Conservation (phyloP, 2,113 vertebrate genomes). For the Thalassoma bifasciatum region DNA sequence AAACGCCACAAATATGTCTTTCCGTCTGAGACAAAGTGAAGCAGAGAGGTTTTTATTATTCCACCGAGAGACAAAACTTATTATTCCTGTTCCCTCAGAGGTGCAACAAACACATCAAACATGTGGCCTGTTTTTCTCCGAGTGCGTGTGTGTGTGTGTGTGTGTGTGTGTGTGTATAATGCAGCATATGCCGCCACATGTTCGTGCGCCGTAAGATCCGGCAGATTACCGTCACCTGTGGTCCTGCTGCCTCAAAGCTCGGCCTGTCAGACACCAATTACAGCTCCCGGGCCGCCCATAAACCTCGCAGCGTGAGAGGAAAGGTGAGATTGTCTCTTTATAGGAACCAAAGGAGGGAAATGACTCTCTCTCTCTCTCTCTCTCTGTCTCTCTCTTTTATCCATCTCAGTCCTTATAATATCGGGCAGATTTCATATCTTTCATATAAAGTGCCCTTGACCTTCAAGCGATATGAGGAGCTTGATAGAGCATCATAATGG, state of each 20-base stretch:
- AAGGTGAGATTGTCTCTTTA: constrained; percentile 61
- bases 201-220: constrained; percentile 34
- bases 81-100: constrained; percentile 50
- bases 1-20: constrained; percentile 2
- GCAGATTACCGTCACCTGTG: constrained; percentile 58
- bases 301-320: constrained; percentile 46
- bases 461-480: constrained; percentile 49
- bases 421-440: constrained; percentile 62
- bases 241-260: constrained; percentile 43
- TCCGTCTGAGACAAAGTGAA: constrained; percentile 19
- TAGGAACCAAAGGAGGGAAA: constrained; percentile 44
- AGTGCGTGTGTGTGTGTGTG: neutral
- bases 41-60: constrained; percentile 22
- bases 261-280: constrained; percentile 48
- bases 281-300: constrained; percentile 50
- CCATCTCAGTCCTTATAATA: constrained; percentile 43
- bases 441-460: constrained; percentile 67
- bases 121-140: constrained; percentile 22
- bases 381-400: too few species aligned
- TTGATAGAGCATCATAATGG: constrained; percentile 59
- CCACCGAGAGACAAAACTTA: constrained; percentile 51
- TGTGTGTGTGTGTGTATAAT: constrained; percentile 13
- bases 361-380: constrained; percentile 4
- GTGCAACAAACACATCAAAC: constrained; percentile 44
- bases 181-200: neutral